These are phyloP conservation scores for Characodon lateralis DNA, from an alignment of 2,797 vertebrate species.

Conservation along the genomic window DNA sequence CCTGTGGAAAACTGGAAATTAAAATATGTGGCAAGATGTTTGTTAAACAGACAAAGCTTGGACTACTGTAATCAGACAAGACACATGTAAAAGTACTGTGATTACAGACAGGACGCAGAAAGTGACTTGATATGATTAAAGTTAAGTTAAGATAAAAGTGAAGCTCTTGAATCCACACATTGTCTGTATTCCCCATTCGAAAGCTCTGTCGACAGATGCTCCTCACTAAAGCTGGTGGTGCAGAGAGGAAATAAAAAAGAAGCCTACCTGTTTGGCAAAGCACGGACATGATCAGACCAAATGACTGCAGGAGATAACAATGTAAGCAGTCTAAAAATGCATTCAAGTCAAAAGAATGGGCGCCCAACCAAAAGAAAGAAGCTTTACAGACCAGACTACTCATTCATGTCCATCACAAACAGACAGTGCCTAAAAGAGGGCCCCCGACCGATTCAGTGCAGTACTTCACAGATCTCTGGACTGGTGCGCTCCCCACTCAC, in stretches of 20 bases:
- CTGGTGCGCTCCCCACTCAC: constrained; percentile 69
- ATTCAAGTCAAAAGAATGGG: constrained; percentile 99
- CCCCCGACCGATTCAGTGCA: constrained; percentile 55
- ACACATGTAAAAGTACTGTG: constrained; percentile 72
- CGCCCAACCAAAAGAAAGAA: constrained; percentile 93
- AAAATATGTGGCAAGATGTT: constrained; percentile 75
- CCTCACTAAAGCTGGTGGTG: constrained; percentile 79
- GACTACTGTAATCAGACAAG: constrained; percentile 77
- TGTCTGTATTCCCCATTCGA: constrained; percentile 69
- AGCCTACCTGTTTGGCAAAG: constrained; percentile 83
- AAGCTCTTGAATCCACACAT: constrained; percentile 63
- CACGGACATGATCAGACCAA: constrained; percentile 93
- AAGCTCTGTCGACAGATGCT: constrained; percentile 80
- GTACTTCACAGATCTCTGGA: constrained; percentile 59
- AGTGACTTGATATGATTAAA: constrained; percentile 73
- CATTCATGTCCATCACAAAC: constrained; percentile 93
- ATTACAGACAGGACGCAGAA: constrained; percentile 74
- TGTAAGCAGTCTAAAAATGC: constrained; percentile 99
- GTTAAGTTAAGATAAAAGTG: constrained; percentile 73
- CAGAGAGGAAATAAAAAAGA: constrained; percentile 70
- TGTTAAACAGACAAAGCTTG: constrained; percentile 77
- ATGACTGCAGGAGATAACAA: constrained; percentile 93
- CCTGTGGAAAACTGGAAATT: constrained; percentile 80
- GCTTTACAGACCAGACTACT: constrained; percentile 88
- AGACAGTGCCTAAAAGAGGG: constrained; percentile 79